Conservation (phyloP, 1,140 invertebrate genomes). For the Matsumurasca onukii region DNA sequence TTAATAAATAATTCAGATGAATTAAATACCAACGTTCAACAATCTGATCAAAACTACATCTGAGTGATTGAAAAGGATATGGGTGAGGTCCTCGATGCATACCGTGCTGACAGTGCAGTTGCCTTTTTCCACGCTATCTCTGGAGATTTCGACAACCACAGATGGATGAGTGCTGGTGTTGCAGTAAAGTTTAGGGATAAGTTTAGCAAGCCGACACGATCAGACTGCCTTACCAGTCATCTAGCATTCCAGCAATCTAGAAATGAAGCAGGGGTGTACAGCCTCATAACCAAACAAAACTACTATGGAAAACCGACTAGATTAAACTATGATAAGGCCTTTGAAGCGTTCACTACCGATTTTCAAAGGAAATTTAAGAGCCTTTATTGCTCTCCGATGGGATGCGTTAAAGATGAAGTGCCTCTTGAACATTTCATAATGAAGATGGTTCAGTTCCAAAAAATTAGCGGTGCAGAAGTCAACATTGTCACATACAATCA, state of each 20-base stretch:
- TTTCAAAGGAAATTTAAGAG: background rate
- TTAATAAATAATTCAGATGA: background rate
- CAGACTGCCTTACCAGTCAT: background rate
- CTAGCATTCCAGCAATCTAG: background rate
- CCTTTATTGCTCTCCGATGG: background rate
- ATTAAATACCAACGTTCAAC: background rate
- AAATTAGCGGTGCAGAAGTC: background rate
- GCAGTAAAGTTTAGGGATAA: background rate
- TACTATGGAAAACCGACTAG: background rate
- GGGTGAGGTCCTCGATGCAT: background rate
- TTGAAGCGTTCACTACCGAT: background rate
- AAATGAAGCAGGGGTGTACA: background rate
- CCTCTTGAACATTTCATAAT: slow-evolving; percentile 8
- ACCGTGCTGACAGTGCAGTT: background rate
- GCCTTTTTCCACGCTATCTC: background rate
- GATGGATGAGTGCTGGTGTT: background rate
- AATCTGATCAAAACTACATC: background rate
- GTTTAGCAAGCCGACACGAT: background rate
- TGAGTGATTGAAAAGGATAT: background rate
- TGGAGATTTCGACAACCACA: background rate
- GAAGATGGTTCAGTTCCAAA: slow-evolving; percentile 1
- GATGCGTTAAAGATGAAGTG: slow-evolving; percentile 2
- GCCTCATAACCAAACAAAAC: background rate
- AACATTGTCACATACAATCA: background rate
- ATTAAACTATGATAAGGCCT: background rate